Evolutionary conservation across 1,140 invertebrate species (phyloP).

Genomic region (Drosophila leontia): DNA sequence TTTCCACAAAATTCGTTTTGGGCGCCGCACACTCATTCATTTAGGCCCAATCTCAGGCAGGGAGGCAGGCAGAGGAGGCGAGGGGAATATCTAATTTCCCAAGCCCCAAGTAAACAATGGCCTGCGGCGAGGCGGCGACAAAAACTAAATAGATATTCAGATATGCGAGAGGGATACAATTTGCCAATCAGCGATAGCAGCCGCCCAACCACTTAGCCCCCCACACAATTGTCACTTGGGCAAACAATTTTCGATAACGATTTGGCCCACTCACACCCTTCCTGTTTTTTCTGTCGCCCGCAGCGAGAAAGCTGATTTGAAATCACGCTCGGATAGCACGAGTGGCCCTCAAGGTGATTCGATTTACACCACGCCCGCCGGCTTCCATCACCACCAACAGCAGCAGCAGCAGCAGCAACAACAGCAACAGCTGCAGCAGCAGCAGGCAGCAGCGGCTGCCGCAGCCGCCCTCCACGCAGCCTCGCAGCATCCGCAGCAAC

Average conservation of each 20-base stretch:
- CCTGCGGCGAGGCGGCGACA: slow-evolving; percentile 39
- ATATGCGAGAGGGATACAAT: slow-evolving; percentile 66
- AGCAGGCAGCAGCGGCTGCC: slow-evolving; percentile 61
- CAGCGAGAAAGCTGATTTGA: slow-evolving; percentile 85
- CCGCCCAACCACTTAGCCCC: slow-evolving; percentile 34
- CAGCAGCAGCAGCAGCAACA: slow-evolving; percentile 78
- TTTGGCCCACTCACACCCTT: slow-evolving; percentile 29
- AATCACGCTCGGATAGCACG: slow-evolving; percentile 85
- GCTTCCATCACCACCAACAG: slow-evolving; percentile 84
- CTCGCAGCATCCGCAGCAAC: slow-evolving; percentile 70
- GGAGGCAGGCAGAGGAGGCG: neutral
- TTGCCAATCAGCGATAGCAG: slow-evolving; percentile 69
- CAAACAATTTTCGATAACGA: slow-evolving; percentile 67
- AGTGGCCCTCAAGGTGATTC: slow-evolving; percentile 85
- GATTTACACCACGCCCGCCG: slow-evolving; percentile 84
- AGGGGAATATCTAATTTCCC: slow-evolving; percentile 62
- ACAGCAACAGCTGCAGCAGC: slow-evolving; percentile 67
- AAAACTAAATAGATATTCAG: slow-evolving; percentile 74
- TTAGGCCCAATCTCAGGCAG: slow-evolving; percentile 7
- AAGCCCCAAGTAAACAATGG: slow-evolving; percentile 52
- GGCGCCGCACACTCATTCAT: slow-evolving; percentile 20
- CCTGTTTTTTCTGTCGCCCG: slow-evolving; percentile 47
- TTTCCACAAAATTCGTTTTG: slow-evolving; percentile 26
- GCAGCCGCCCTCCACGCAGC: slow-evolving; percentile 68
- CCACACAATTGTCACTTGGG: slow-evolving; percentile 64